Evolutionary conservation across 2,797 vertebrate genomes (phyloP).

Genomic region (Enteromius fasciolatus): DNA sequence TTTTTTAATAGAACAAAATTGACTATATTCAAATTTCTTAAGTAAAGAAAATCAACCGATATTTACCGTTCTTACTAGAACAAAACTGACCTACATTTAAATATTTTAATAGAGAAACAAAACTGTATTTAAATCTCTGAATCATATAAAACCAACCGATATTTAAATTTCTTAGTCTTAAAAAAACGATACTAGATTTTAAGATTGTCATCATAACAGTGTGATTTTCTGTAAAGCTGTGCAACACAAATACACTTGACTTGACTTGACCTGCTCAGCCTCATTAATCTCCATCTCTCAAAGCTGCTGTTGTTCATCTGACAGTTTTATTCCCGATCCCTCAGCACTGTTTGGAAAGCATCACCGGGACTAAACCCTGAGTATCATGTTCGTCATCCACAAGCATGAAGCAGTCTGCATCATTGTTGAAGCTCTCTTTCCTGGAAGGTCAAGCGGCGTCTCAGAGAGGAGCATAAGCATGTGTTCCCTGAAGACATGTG

Average conservation of each 20-base stretch:
- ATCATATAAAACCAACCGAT: too few relatives aligned
- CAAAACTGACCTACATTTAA: too few relatives aligned
- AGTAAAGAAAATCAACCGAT: fast-evolving
- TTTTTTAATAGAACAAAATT: neutral
- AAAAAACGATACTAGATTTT: too few relatives aligned
- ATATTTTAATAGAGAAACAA: too few relatives aligned
- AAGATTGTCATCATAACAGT: neutral
- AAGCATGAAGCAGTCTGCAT: too few relatives aligned
- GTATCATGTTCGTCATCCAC: neutral
- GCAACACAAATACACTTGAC: neutral
- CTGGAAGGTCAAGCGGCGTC: neutral
- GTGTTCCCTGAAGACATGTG: neutral
- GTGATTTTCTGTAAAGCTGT: neutral
- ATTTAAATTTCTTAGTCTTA: too few relatives aligned
- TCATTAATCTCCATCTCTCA: constrained; percentile 1
- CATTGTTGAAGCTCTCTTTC: neutral
- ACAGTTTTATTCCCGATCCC: neutral
- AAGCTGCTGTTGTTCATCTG: neutral
- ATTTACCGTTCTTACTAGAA: too few relatives aligned
- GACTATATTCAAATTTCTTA: neutral
- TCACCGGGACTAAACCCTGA: neutral
- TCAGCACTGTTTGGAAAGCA: neutral
- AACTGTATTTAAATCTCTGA: too few relatives aligned
- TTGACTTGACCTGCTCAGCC: neutral
- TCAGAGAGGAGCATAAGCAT: neutral